Evolutionary conservation across 2,113 vertebrate genomes (phyloP).

Genomic region (Brachypodius melanocephalos): DNA sequence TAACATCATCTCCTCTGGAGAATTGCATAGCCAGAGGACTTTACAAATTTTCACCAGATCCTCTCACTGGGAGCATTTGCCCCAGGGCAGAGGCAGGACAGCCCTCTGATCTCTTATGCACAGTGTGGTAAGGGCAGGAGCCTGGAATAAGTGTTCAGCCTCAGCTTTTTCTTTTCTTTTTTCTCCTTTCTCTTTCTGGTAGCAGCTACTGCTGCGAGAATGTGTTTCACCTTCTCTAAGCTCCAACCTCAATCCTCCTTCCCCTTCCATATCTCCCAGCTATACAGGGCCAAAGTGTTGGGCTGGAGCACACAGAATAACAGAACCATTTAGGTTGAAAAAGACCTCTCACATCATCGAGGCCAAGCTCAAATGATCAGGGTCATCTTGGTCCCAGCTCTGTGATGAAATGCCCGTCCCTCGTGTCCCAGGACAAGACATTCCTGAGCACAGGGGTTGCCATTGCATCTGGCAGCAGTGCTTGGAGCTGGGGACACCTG

Average conservation of each 20-base stretch:
- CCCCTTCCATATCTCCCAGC: fast-evolving
- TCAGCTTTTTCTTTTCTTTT: background rate
- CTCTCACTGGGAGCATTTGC: background rate
- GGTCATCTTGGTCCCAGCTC: background rate
- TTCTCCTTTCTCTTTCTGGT: background rate
- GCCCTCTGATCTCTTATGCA: background rate
- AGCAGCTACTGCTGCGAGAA: background rate
- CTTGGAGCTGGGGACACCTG: background rate
- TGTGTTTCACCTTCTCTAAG: background rate
- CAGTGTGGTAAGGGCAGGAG: background rate
- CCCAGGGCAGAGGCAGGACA: background rate
- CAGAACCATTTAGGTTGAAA: background rate
- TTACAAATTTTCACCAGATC: background rate
- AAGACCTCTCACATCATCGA: background rate
- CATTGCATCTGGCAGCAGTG: background rate
- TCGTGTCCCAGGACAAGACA: background rate
- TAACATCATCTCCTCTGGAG: background rate
- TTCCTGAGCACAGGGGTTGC: background rate
- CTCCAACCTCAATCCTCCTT: background rate
- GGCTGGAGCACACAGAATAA: background rate
- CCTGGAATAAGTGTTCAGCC: background rate
- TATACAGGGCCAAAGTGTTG: fast-evolving
- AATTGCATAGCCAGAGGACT: background rate
- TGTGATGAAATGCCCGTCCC: background rate
- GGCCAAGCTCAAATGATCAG: background rate